Conservation (phyloP, 2,888 invertebrate species). For the Lottia scabra region DNA sequence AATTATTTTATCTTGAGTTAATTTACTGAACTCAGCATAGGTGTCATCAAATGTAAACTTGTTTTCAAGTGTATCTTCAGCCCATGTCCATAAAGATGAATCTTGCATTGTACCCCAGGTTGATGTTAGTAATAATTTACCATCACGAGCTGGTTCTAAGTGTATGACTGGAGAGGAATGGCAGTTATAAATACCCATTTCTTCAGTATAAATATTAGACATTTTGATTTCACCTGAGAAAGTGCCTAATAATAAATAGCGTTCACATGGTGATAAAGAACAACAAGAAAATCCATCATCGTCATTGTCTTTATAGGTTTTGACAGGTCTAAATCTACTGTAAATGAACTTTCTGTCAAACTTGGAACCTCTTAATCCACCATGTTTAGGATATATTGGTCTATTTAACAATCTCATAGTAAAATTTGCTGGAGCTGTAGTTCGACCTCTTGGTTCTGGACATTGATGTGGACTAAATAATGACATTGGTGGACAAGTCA, state of each 20-base stretch:
- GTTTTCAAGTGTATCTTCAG: constrained; percentile 71
- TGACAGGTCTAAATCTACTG: constrained; percentile 76
- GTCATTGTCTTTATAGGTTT: constrained; percentile 77
- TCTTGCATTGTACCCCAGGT: constrained; percentile 85
- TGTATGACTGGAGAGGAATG: constrained; percentile 90
- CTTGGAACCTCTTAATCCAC: constrained; percentile 74
- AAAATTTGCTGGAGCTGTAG: constrained; percentile 79
- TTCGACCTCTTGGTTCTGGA: constrained; percentile 84
- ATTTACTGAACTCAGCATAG: constrained; percentile 91
- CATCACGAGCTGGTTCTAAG: constrained; percentile 73
- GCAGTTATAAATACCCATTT: constrained; percentile 83
- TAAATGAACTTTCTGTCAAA: constrained; percentile 86
- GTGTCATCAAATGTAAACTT: constrained; percentile 82
- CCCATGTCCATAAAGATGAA: constrained; percentile 80
- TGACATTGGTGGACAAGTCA: constrained; percentile 93
- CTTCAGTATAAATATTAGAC: constrained; percentile 87
- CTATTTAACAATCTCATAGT: constrained; percentile 76
- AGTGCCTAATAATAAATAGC: constrained; percentile 86
- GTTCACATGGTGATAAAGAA: constrained; percentile 75
- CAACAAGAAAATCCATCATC: constrained; percentile 83
- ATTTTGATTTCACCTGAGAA: constrained; percentile 91
- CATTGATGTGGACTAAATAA: constrained; percentile 96
- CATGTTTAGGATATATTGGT: constrained; percentile 70
- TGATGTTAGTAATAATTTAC: constrained; percentile 85
- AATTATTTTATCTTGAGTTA: constrained; percentile 83